phyloP scores from a whole-genome alignment of 2,888 invertebrate genomes.

The Zygothrica quintamaculata region DNA sequence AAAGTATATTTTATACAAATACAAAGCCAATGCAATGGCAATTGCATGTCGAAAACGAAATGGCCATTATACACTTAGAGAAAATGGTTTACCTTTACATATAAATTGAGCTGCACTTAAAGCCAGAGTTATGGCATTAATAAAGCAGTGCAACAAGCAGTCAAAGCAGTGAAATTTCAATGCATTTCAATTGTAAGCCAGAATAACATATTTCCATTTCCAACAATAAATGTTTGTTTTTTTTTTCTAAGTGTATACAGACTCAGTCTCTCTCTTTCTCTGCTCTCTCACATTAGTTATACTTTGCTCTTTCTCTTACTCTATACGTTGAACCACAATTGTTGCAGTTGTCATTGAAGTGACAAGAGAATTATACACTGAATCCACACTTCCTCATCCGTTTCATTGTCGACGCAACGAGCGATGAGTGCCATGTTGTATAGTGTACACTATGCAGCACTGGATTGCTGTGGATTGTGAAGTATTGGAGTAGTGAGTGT shows the following conservation, averaged over 20 bases:
- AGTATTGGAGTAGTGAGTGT: too few relatives aligned
- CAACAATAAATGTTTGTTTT: too few relatives aligned
- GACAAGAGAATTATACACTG: constrained; percentile 42
- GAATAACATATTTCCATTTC: too few relatives aligned
- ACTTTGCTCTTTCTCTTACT: neutral
- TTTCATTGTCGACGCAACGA: constrained; percentile 15
- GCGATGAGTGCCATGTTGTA: constrained; percentile 23
- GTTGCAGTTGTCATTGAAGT: constrained; percentile 30
- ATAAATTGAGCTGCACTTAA: neutral
- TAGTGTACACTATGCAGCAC: constrained; percentile 2
- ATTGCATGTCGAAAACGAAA: constrained; percentile 57
- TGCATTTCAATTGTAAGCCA: too few relatives aligned
- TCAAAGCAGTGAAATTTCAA: too few relatives aligned
- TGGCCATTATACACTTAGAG: constrained; percentile 40
- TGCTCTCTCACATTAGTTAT: too few relatives aligned
- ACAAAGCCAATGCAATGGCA: constrained; percentile 57
- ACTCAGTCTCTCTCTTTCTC: neutral
- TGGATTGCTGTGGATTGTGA: neutral
- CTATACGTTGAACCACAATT: constrained; percentile 16
- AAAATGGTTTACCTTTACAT: neutral
- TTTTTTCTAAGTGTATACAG: neutral
- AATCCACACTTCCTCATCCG: constrained; percentile 30
- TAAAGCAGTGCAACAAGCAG: too few relatives aligned
- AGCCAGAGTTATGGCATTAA: too few relatives aligned
- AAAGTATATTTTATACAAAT: constrained; percentile 52